Evolutionary conservation across 2,888 invertebrate genomes (phyloP).

Genomic region (Gymnoscelis rufifasciata): DNA sequence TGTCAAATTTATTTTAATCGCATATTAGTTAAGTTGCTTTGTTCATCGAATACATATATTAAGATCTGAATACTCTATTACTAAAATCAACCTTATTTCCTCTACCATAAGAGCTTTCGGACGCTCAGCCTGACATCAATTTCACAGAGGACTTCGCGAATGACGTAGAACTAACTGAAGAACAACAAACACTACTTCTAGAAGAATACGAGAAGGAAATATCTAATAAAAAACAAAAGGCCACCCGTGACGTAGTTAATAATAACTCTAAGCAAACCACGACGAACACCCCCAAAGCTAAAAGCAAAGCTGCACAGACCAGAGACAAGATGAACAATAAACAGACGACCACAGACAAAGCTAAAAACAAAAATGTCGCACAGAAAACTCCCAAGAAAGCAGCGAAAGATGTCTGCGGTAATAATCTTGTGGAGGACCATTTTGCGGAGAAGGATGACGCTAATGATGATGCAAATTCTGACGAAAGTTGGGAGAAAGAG

Average conservation of each 20-base stretch:
- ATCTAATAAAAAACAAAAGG: conserved; percentile 55
- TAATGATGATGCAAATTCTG: conserved; percentile 74
- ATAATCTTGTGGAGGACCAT: conserved; percentile 74
- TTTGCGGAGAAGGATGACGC: conserved; percentile 69
- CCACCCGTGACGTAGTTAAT: conserved; percentile 52
- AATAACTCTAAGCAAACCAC: conserved; percentile 53
- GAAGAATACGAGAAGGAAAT: conserved; percentile 85
- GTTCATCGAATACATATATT: conserved; percentile 18
- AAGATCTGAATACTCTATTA: conserved; percentile 15
- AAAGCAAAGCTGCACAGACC: conserved; percentile 44
- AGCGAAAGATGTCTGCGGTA: conserved; percentile 69
- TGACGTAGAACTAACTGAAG: conserved; percentile 83
- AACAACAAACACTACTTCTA: conserved; percentile 82
- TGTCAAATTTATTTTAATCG: no score
- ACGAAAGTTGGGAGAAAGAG: conserved; percentile 81
- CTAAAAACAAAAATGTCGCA: conserved; percentile 44
- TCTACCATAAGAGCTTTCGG: conserved; percentile 17
- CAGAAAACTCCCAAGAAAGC: conserved; percentile 49
- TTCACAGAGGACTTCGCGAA: conserved; percentile 81
- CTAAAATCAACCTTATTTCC: conserved; percentile 20
- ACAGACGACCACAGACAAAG: conserved; percentile 20
- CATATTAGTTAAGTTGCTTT: no score
- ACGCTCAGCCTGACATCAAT: conserved; percentile 15
- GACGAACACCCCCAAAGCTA: conserved; percentile 34
- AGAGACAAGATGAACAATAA: conserved; percentile 51